Evolutionary conservation across 2,113 vertebrate genomes (phyloP), one percentile per base, ranked within the genome.

Genomic region (Fulmarus glacialis): DNA sequence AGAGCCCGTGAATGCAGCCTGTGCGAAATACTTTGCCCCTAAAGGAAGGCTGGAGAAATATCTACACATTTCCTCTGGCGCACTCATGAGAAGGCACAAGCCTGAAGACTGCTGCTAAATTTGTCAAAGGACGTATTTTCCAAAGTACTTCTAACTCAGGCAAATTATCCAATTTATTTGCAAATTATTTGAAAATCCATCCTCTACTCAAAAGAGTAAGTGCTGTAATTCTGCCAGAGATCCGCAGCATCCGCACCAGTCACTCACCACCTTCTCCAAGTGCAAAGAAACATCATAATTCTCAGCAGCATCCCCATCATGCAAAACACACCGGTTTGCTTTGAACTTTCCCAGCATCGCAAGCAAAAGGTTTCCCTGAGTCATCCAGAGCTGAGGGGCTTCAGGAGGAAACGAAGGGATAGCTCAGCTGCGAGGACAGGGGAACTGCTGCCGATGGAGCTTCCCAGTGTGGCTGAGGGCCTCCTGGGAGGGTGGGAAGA

Each of bases 121-220:
- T 87, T 90, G 74, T 82, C 27, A 64, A 89, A 87, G 70, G 19
- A 29, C 0, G 2, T 62, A 18, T 93, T 94, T 95, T 90, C 63
- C 45, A 30, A 89, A 85, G 52, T 74, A 52, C 60, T 89, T 87
- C 40, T 56, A 93, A 52, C 53, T 82, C 43, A 42, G 58, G 67
- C 15, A 87, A 72, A 78, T 93, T 87, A 94, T 84, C 64, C 36
- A 93, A 94, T 93, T 90, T 94, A 91, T 90, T 96, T 94, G 80
- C 70, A 89, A 93, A 91, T 95, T 84, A 74, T 95, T 84, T 89
- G 81, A 94, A 94, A 87, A 91, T 85, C n/a, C 84, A 72, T 55
- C 56, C 38, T 82, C 83, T 87, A 12, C 40, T 59, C 59, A 32
- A 48, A 94, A 78, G 58, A 82, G 7, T 48, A 89, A 87, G 64